Conservation (phyloP, 2,113 vertebrate genomes). For the Cacatua alba region DNA sequence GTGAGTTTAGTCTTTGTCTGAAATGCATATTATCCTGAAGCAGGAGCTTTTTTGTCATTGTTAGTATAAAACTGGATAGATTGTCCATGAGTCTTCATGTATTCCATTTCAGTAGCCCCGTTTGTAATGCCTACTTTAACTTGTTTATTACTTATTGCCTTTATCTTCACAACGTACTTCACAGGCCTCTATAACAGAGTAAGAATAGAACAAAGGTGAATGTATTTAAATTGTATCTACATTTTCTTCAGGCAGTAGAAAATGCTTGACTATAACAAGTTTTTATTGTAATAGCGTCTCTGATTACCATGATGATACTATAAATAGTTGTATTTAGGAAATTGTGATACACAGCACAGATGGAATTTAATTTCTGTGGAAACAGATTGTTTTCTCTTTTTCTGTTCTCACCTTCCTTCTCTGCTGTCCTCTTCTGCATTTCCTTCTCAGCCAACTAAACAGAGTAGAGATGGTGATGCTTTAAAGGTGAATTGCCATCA, state of each 20-base stretch:
- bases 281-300: conserved; percentile 10
- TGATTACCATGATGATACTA: neutral
- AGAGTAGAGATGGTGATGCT: neutral
- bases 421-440: neutral
- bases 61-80: neutral
- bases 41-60: neutral
- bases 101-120: neutral
- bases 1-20: neutral
- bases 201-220: neutral
- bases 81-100: neutral
- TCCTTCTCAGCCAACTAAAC: neutral
- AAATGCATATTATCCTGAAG: neutral
- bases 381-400: neutral
- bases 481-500: neutral
- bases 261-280: neutral
- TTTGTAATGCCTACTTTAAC: neutral
- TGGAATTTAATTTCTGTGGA: neutral
- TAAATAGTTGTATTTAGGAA: conserved; percentile 17
- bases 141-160: neutral
- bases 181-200: neutral
- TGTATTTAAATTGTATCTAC: neutral
- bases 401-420: neutral
- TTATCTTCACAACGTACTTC: neutral
- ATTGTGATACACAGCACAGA: neutral
- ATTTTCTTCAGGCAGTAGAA: conserved; percentile 6